These are phyloP conservation scores for Sialis lutaria DNA, from an alignment of 2,888 invertebrate species.

Conservation along the genomic window DNA sequence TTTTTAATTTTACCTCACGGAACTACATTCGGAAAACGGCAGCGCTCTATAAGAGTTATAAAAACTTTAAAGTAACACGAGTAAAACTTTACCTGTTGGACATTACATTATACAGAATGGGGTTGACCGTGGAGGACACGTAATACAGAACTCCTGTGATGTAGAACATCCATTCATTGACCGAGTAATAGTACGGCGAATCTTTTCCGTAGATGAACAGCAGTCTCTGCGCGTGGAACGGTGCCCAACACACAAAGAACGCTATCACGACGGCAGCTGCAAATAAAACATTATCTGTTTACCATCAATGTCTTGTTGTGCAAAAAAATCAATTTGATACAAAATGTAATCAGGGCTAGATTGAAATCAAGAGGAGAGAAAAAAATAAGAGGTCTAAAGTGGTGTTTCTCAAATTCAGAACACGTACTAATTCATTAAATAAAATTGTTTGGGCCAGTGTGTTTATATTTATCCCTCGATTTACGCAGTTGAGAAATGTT, in stretches of 20 bases:
- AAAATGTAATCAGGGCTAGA: neutral
- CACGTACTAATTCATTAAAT: neutral
- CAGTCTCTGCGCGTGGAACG: slow-evolving; percentile 83
- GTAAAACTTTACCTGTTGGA: slow-evolving; percentile 14
- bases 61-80: too few species aligned
- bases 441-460: too few species aligned
- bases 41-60: too few species aligned
- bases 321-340: neutral
- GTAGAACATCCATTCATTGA: slow-evolving; percentile 66
- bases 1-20: too few species aligned
- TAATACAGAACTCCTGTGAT: slow-evolving; percentile 70
- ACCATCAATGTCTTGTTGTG: neutral
- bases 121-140: slow-evolving; percentile 63
- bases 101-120: slow-evolving; percentile 76
- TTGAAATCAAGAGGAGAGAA: too few species aligned
- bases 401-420: neutral
- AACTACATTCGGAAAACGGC: too few species aligned
- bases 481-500: too few species aligned
- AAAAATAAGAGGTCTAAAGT: too few species aligned
- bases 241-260: slow-evolving; percentile 93
- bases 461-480: too few species aligned
- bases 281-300: slow-evolving; percentile 15
- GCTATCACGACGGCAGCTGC: slow-evolving; percentile 83
- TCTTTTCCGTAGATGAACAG: slow-evolving; percentile 59
- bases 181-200: slow-evolving; percentile 35